Evolutionary conservation across 2,888 invertebrate species (phyloP), one percentile per base, ranked within the genome.

Genomic region (Chelonus formosanus): DNA sequence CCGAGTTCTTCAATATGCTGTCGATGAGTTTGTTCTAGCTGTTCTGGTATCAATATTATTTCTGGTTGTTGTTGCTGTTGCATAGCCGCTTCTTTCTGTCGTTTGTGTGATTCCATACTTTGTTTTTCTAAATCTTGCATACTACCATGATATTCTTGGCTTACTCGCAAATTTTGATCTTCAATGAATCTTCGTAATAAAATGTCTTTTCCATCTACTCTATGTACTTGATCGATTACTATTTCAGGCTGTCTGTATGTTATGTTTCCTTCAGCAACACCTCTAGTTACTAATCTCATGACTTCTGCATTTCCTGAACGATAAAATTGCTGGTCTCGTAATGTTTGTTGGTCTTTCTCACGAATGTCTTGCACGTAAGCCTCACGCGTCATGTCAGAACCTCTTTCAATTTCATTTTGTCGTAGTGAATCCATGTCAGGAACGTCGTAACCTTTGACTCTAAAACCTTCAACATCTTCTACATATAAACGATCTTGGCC

Each of bases 301-400:
- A 95, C 93, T 86, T 95, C 95, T 1, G 94, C 91, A 77, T 94
- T 93, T 0, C 94, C 95, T 77, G 94, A 93, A 77, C 93, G 90
- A 50, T 93, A 93, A 77, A 92, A 95, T 76, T 91, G 89, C 76
- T 92, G 91, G 78, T 92, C 91, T 67, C 92, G 86, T 59, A 88
- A 86, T 57, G 86, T 80, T 73, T 86, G 81, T 61, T 82, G 82
- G 72, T 79, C 85, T 56, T 80, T 83, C 44, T 80, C 75, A 84
- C 85, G 55, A 34, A 75, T 75, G 74, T 80, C 50, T 31, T 73
- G 73, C 32, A 73, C 58, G 74, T 79, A 69, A 70, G 74, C 36
- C 73, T 82, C 67, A 69, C 83, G 74, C 4, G 70, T 73, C 57
- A 88, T 86, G 71, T 93, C 93, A 20, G 92, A 92, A 4, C 91